Percentiles rank a stretch among this genome's conserved stretches.
phyloP scores from a whole-genome alignment of 2,888 invertebrate genomes.

The Drosophila tripunctata region DNA sequence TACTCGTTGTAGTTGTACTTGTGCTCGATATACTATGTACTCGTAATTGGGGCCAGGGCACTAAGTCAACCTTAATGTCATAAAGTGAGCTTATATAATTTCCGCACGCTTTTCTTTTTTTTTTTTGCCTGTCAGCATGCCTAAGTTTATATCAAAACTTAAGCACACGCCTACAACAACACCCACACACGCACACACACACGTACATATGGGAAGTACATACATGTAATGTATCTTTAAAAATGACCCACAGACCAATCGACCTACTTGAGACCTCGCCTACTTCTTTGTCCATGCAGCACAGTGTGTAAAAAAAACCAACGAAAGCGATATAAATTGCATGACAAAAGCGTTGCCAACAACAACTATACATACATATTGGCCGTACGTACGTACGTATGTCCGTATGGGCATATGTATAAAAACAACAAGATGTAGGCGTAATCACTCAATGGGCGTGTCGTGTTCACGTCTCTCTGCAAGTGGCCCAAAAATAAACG shows the following conservation, averaged over 20 bases:
- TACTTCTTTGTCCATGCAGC: constrained; percentile 48
- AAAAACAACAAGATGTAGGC: constrained; percentile 20
- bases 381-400: no score
- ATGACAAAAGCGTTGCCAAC: constrained; percentile 58
- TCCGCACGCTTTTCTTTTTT: constrained; percentile 61
- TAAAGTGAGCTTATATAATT: constrained; percentile 69
- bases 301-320: constrained; percentile 25
- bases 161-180: constrained; percentile 22
- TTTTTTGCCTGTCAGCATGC: constrained; percentile 39
- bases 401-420: no score
- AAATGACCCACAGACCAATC: constrained; percentile 56
- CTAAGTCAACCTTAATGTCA: constrained; percentile 61
- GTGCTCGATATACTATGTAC: constrained; percentile 1
- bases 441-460: constrained; percentile 31
- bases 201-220: not conserved
- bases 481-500: constrained; percentile 57
- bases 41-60: constrained; percentile 54
- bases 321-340: constrained; percentile 54
- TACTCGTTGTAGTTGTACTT: not conserved
- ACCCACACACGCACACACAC: not conserved
- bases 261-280: constrained; percentile 63
- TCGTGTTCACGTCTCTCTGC: constrained; percentile 33
- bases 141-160: constrained; percentile 37
- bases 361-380: no score
- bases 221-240: constrained; percentile 20